Conservation (phyloP, 2,888 invertebrate genomes). For the Coenonympha arcania region DNA sequence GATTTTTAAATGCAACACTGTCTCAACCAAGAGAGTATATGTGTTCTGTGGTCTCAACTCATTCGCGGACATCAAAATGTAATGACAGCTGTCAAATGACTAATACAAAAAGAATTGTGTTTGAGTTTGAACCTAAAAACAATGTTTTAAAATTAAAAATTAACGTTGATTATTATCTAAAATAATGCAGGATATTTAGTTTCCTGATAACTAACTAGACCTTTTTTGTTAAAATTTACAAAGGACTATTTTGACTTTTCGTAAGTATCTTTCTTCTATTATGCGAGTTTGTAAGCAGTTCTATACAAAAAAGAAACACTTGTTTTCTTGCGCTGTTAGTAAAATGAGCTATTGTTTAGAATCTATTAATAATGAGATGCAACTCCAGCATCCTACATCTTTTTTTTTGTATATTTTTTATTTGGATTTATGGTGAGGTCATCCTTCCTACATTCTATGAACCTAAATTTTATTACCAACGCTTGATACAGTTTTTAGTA, state of each 20-base stretch:
- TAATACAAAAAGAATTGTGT: no score
- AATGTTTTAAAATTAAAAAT: no score
- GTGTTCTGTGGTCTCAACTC: no score
- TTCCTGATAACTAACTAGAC: not conserved
- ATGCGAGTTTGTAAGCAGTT: not conserved
- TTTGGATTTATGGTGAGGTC: slow-evolving; percentile 1
- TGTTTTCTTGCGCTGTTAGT: not conserved
- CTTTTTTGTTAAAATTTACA: not conserved
- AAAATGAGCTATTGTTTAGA: slow-evolving; percentile 11
- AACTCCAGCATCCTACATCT: not conserved
- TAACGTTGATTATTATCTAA: no score
- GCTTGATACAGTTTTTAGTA: not conserved
- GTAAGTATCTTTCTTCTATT: no score
- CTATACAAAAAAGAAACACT: not conserved
- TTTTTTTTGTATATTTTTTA: not conserved
- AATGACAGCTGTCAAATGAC: no score
- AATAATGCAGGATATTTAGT: not conserved
- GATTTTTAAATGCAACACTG: no score
- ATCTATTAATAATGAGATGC: slow-evolving; percentile 3
- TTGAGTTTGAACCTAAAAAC: no score
- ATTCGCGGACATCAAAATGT: no score
- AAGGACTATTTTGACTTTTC: not conserved
- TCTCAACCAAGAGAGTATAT: no score
- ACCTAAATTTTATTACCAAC: not conserved
- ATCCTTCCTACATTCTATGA: not conserved